Evolutionary conservation across 2,888 invertebrate genomes (phyloP), one percentile per base, ranked within the genome.

Genomic region (Pachymerium ferrugineum): DNA sequence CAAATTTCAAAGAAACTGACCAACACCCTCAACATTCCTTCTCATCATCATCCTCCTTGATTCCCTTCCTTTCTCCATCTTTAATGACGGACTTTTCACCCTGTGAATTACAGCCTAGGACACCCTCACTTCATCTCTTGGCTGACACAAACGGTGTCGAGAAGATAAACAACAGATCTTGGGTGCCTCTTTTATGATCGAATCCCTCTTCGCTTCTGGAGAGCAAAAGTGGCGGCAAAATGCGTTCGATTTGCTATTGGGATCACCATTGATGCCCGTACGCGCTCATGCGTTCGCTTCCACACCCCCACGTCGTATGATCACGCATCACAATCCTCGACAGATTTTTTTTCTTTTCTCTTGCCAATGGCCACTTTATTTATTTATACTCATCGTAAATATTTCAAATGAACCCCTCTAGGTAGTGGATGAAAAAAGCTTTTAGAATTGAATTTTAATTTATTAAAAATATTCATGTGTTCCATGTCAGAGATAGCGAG

Each of bases 201-300:
- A 54, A 54, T 54, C 47, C 19, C 47, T 22, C 47, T n/a, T 54
- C 47, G 47, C 22, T 5, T n/a, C 47, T 54, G 4, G 5, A 2
- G 47, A 22, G 47, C 47, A 54, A 54, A 54, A 54, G 47, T 54
- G 47, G 47, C 47, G 47, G 19, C 47, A 54, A 54, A 54, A 54
- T 54, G 47, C 16, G 47, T 54, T 54, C 47, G 47, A 54, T 54
- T 54, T 54, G 47, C 47, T 54, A 54, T 54, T 54, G 47, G 47
- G 47, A 54, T 54, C 47, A 54, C 47, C 47, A 54, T 54, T 54
- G 47, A 54, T 54, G 47, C 47, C 47, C 19, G 47, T 22, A 19
- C 47, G 47, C 47, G 16, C 16, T 54, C 47, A 54, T 54, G 47
- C 47, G 47, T 54, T 54, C 22, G 47, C 47, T 54, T 54, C 47